Conservation (phyloP, 2,113 vertebrate genomes). For the Hippocampus zosterae region DNA sequence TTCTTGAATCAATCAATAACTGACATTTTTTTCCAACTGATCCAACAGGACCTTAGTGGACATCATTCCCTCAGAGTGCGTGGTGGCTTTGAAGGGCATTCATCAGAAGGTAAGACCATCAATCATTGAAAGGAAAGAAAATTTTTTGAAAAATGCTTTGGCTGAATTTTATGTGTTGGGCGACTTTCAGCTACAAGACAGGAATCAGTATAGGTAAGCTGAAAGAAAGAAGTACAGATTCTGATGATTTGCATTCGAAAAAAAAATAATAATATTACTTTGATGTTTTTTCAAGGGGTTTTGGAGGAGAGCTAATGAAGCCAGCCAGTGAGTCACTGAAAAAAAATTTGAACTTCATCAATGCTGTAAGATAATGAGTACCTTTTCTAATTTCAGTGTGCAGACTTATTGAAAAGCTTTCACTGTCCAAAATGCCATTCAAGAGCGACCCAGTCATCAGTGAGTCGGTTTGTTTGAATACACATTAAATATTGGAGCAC, state of each 20-base stretch:
- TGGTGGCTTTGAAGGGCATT: slow-evolving; percentile 80
- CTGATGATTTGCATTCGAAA: neutral
- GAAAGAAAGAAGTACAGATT: neutral
- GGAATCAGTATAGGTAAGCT: slow-evolving; percentile 86
- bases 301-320: slow-evolving; percentile 90
- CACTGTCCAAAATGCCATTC: slow-evolving; percentile 87
- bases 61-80: slow-evolving; percentile 69
- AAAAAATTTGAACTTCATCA: neutral
- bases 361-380: neutral
- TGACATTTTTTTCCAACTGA: neutral
- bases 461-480: slow-evolving; percentile 54
- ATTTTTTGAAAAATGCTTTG: neutral
- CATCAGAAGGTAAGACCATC: slow-evolving; percentile 76
- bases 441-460: slow-evolving; percentile 77
- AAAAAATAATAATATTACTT: neutral
- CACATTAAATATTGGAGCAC: neutral
- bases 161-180: slow-evolving; percentile 19
- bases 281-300: slow-evolving; percentile 73
- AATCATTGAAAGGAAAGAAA: neutral
- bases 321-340: slow-evolving; percentile 76
- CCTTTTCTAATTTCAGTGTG: slow-evolving; percentile 74
- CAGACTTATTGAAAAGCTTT: slow-evolving; percentile 84
- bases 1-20: neutral
- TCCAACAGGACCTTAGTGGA: slow-evolving; percentile 69
- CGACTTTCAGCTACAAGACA: slow-evolving; percentile 76